Conservation (phyloP, 1,140 invertebrate genomes). For the Varroa destructor region DNA sequence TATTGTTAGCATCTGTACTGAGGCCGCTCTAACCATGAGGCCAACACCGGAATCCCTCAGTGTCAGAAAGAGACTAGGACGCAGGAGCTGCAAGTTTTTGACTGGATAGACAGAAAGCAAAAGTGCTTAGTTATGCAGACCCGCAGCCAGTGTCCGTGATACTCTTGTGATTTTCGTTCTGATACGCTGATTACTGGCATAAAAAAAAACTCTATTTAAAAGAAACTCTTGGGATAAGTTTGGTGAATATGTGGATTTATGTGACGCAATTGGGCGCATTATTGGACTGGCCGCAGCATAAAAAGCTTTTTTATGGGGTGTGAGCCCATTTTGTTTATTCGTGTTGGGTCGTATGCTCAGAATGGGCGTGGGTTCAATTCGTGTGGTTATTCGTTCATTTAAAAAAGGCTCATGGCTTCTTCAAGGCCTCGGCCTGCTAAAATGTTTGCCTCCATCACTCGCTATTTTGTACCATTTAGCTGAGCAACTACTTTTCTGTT, state of each 20-base stretch:
- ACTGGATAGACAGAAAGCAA: too few species aligned
- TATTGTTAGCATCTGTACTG: too few species aligned
- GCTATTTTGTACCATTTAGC: not conserved
- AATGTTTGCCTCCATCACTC: not conserved
- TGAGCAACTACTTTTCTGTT: not conserved
- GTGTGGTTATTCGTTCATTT: not conserved
- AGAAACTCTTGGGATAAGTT: not conserved
- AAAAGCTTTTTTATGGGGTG: not conserved
- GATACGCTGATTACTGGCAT: too few species aligned
- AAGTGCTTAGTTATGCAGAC: too few species aligned
- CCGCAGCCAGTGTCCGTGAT: too few species aligned
- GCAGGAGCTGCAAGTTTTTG: too few species aligned
- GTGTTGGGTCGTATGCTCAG: not conserved
- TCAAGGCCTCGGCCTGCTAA: constrained; percentile 1
- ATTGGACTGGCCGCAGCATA: not conserved
- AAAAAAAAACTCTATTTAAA: too few species aligned
- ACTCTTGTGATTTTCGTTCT: too few species aligned
- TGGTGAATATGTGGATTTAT: not conserved
- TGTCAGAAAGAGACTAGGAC: too few species aligned
- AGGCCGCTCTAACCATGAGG: too few species aligned
- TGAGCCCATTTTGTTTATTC: not conserved
- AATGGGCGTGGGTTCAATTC: too few species aligned
- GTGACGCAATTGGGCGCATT: not conserved
- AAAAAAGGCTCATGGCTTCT: not conserved
- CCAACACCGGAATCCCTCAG: too few species aligned